Conservation (phyloP, 2,797 vertebrate genomes). For the Clarias laeviceps region DNA sequence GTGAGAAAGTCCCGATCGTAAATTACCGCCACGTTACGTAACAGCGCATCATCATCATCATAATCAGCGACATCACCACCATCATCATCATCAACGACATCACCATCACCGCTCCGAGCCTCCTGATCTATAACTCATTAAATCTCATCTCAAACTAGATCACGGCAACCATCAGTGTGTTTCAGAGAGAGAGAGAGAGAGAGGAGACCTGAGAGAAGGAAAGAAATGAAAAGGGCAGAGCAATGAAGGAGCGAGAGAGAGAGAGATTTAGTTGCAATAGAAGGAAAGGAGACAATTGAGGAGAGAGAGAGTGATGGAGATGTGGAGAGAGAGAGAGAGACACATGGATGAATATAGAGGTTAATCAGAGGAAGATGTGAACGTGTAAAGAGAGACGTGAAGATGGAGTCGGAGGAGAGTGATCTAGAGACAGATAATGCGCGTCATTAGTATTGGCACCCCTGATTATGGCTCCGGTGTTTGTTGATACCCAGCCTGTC, state of each 20-base stretch:
- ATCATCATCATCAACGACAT: too few relatives aligned
- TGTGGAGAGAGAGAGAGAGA: background rate
- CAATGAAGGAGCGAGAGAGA: background rate
- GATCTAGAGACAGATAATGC: too few relatives aligned
- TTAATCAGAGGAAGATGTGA: too few relatives aligned
- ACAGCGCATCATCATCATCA: background rate
- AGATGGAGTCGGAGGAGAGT: background rate
- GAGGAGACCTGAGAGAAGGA: background rate
- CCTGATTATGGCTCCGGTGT: background rate
- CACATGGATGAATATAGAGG: too few relatives aligned
- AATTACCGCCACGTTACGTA: background rate
- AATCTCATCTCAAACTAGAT: background rate
- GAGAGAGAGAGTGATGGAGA: background rate
- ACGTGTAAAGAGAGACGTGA: too few relatives aligned
- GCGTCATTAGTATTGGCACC: background rate
- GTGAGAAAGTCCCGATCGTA: conserved; percentile 59
- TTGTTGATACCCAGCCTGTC: background rate
- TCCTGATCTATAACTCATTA: background rate
- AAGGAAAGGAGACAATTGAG: background rate
- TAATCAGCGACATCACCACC: background rate
- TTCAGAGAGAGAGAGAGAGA: background rate
- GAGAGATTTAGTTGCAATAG: too few relatives aligned
- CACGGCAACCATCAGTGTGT: background rate
- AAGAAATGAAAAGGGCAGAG: accelerated
- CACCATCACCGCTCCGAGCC: too few relatives aligned